Base-by-base conservation (phyloP, 2,888 invertebrate species). In the Anoplius nigerrimus region DNA sequence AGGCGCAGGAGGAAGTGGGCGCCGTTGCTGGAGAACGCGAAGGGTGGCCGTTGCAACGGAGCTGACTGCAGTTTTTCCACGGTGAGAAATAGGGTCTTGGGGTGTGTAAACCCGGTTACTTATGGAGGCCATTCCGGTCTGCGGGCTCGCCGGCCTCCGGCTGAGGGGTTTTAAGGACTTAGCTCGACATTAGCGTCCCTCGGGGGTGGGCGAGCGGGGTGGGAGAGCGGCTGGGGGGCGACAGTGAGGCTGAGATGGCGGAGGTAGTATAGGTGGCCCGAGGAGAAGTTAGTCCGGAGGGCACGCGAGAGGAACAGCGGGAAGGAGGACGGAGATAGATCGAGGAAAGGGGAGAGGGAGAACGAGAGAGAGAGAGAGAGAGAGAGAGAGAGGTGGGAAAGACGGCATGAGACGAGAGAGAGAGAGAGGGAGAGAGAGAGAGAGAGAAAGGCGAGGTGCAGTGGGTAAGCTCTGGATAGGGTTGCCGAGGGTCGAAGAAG, bases 51-150 rank as follows among this genome's bases (percentile, higher is more conserved):
- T 65, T 74, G 76, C 75, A 79, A 75, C 78, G 70, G 75, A 72
- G 77, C 79, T 78, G 79, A 83, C 81, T 85, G 84, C 83, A 85
- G 81, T 86, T 87, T 87, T 87, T 87, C 81, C 80, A 82, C 84
- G 79, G 84, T 87, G 87, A 87, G 84, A 87, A 87, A 87, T 87
- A 85, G 84, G 85, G 85, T 86, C 86, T 86, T 83, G 82, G 84
- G 87, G 86, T 85, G 86, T 86, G 87, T 87, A 87, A 88, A 86
- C 86, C 87, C 84, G 83, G 87, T 88, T 87, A 87, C 87, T 88
- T 87, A 87, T 88, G 86, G 87, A 87, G 87, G 87, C 86, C 87
- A 87, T 88, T 88, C 84, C 83, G 82, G 85, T 84, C 81, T 84
- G 83, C 82, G 84, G 86, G 83, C 84, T 82, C 79, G 83, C 77